phyloP scores from a whole-genome alignment of 2,113 vertebrate genomes.

The Paramormyrops kingsleyae region DNA sequence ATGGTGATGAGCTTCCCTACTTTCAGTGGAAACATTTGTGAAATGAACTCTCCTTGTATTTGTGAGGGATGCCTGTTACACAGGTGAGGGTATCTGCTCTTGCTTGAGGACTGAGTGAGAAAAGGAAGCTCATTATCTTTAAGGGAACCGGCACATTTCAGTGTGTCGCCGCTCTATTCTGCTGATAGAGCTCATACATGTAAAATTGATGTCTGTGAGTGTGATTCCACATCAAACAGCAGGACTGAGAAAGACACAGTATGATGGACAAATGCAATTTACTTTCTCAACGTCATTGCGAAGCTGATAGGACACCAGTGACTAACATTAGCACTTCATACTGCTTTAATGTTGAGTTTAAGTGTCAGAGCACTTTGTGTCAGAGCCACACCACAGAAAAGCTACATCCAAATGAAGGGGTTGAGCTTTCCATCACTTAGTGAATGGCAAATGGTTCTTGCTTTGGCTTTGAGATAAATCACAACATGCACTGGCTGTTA shows the following conservation, averaged over 20 bases:
- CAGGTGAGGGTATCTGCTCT: slow-evolving; percentile 5
- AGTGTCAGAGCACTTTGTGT: neutral
- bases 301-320: neutral
- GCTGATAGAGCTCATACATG: slow-evolving; percentile 43
- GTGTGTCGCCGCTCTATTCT: slow-evolving; percentile 19
- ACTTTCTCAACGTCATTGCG: neutral
- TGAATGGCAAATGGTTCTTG: neutral
- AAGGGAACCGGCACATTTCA: slow-evolving; percentile 48
- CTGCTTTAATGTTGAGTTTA: neutral
- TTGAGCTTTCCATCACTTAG: neutral
- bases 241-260: neutral
- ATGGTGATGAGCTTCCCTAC: slow-evolving; percentile 6
- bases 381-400: neutral
- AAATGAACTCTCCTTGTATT: slow-evolving; percentile 1
- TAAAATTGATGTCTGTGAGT: slow-evolving; percentile 18
- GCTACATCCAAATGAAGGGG: neutral
- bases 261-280: neutral
- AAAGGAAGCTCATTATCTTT: slow-evolving; percentile 47
- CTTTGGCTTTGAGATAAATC: neutral
- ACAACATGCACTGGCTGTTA: neutral
- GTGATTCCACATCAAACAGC: neutral
- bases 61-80: neutral
- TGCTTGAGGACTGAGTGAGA: neutral
- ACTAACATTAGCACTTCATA: neutral
- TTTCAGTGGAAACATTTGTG: slow-evolving; percentile 32